phyloP scores from a whole-genome alignment of 2,797 vertebrate species.

The Anabacerthia variegaticeps region DNA sequence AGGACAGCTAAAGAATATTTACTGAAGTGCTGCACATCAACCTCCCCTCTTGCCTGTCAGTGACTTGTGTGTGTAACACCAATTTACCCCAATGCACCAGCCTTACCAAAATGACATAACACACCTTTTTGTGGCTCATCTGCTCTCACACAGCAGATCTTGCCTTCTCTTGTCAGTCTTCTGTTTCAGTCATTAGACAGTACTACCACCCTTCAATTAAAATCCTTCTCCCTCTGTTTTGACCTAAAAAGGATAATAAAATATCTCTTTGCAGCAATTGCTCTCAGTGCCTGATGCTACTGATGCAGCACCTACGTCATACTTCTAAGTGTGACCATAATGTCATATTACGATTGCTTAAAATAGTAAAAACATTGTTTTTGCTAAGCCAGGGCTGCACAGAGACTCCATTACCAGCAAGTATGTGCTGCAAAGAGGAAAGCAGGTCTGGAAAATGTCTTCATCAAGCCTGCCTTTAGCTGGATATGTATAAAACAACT shows the following conservation, averaged over 20 bases:
- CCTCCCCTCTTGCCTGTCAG: neutral
- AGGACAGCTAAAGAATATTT: neutral
- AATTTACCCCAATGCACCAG: neutral
- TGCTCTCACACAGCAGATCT: neutral
- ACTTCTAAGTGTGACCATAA: neutral
- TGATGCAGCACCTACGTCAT: neutral
- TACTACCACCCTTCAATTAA: neutral
- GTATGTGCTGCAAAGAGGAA: neutral
- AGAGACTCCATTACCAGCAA: neutral
- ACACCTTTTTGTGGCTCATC: neutral
- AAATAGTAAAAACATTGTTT: neutral
- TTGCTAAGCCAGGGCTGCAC: neutral
- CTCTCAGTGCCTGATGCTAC: neutral
- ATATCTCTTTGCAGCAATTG: neutral
- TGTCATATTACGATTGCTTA: neutral
- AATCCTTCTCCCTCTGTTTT: neutral
- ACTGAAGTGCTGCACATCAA: neutral
- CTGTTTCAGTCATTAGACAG: neutral
- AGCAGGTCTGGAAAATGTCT: neutral
- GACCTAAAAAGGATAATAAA: neutral
- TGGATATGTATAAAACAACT: neutral
- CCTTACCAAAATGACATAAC: neutral
- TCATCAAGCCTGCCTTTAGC: neutral
- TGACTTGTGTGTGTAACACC: neutral
- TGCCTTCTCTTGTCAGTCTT: neutral